phyloP scores from a whole-genome alignment of 2,888 invertebrate genomes.

The Synergus itoensis region DNA sequence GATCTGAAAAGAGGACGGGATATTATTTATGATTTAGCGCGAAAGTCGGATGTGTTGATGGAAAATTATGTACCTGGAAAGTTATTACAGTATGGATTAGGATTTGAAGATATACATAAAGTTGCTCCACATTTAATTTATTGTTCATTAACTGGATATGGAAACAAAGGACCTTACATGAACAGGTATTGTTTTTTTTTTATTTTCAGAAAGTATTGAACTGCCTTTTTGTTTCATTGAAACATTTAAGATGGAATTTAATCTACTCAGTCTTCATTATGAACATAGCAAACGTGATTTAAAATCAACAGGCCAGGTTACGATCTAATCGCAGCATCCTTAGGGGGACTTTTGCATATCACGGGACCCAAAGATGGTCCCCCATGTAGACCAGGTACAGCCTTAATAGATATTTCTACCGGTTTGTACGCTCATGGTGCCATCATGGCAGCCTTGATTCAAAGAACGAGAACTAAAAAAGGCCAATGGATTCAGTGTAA shows the following conservation, averaged over 20 bases:
- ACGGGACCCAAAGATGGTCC: slow-evolving; percentile 92
- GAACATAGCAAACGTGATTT: not conserved
- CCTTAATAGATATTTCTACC: slow-evolving; percentile 95
- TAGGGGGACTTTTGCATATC: slow-evolving; percentile 93
- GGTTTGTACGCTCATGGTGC: slow-evolving; percentile 97
- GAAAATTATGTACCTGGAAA: slow-evolving; percentile 98
- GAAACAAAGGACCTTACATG: slow-evolving; percentile 91
- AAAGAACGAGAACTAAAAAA: slow-evolving; percentile 86
- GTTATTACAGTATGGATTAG: slow-evolving; percentile 86
- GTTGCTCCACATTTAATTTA: slow-evolving; percentile 91
- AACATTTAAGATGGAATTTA: too few relatives aligned
- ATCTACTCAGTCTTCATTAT: not conserved
- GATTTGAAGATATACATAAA: slow-evolving; percentile 86
- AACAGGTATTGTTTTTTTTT: slow-evolving; percentile 63
- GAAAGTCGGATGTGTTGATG: slow-evolving; percentile 90
- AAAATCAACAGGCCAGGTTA: slow-evolving; percentile 89
- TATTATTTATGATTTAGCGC: slow-evolving; percentile 86
- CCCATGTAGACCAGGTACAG: slow-evolving; percentile 95
- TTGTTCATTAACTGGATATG: slow-evolving; percentile 96
- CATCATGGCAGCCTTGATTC: slow-evolving; percentile 92
- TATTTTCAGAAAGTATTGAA: not conserved
- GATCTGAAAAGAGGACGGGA: slow-evolving; percentile 88
- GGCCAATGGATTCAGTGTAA: slow-evolving; percentile 97
- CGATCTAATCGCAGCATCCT: slow-evolving; percentile 96
- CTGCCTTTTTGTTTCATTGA: too few relatives aligned